Evolutionary conservation across 2,113 vertebrate species (phyloP).

Genomic region (Antennarius striatus): DNA sequence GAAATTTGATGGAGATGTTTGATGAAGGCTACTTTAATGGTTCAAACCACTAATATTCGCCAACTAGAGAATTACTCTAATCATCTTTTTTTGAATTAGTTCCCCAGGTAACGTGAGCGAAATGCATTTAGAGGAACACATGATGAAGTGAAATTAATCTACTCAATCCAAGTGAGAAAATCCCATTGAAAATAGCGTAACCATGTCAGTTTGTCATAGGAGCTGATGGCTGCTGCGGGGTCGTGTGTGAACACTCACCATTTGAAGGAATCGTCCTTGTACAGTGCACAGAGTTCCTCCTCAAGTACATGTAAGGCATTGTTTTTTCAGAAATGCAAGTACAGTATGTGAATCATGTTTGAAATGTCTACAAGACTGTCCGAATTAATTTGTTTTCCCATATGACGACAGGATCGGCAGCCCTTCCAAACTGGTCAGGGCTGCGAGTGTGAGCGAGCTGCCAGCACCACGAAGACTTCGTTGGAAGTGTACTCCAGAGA

Average conservation of each 20-base stretch:
- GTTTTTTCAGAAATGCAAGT: neutral
- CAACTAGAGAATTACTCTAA: neutral
- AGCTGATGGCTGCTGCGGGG: conserved; percentile 89
- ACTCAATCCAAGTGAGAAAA: conserved; percentile 7
- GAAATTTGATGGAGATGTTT: conserved; percentile 23
- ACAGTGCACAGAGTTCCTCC: conserved; percentile 91
- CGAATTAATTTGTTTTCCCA: neutral
- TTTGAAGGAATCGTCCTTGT: conserved; percentile 97
- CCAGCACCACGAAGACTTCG: conserved; percentile 89
- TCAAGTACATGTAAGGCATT: conserved; percentile 90
- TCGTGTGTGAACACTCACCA: conserved; percentile 94
- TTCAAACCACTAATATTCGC: neutral
- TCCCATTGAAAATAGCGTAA: conserved; percentile 23
- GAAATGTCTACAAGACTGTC: neutral
- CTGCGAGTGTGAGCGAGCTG: conserved; percentile 91
- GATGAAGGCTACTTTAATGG: conserved; percentile 4
- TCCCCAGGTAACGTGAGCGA: neutral
- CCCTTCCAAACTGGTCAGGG: conserved; percentile 87
- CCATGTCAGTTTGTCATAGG: conserved; percentile 89
- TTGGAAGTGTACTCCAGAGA: conserved; percentile 93
- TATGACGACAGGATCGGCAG: conserved; percentile 80
- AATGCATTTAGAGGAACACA: neutral
- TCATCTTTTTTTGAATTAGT: neutral
- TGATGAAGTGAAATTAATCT: neutral
- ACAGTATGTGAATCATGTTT: neutral